Conservation (phyloP, 2,797 vertebrate species). For the Kryptolebias ocellatus region DNA sequence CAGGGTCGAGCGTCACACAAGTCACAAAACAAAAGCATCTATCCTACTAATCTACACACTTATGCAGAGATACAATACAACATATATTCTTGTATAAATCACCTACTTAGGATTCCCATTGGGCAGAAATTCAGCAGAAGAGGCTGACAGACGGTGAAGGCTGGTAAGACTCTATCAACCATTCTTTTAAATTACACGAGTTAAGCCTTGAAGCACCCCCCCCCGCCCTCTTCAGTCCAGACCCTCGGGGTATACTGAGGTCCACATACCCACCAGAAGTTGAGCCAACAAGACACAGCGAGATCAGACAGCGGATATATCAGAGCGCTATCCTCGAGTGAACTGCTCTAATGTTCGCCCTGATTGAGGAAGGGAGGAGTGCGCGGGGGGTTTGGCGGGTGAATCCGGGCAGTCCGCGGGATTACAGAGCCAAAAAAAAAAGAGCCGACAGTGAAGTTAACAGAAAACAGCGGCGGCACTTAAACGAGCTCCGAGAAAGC, state of each 20-base stretch:
- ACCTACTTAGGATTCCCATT: conserved; percentile 67
- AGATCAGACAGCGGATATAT: conserved; percentile 65
- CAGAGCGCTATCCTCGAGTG: conserved; percentile 52
- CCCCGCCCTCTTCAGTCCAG: conserved; percentile 12
- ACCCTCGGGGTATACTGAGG: conserved; percentile 10
- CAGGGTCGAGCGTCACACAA: conserved; percentile 14
- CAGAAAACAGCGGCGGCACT: conserved; percentile 54
- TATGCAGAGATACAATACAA: neutral
- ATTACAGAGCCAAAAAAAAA: conserved; percentile 47
- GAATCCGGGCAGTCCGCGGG: conserved; percentile 48
- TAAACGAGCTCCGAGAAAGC: conserved; percentile 50
- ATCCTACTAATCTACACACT: conserved; percentile 2
- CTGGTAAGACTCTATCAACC: conserved; percentile 47
- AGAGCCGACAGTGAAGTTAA: conserved; percentile 51
- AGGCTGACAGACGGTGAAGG: conserved; percentile 59
- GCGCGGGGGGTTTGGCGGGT: conserved; percentile 5
- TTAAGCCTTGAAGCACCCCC: conserved; percentile 24
- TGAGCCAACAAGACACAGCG: conserved; percentile 29
- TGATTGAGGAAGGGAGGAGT: conserved; percentile 10
- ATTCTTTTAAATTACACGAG: conserved; percentile 41
- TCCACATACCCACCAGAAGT: conserved; percentile 26
- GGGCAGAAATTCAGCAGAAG: conserved; percentile 66
- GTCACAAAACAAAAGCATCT: neutral
- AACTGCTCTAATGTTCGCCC: conserved; percentile 46
- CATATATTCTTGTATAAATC: conserved; percentile 24